These are phyloP conservation scores for Indicator indicator DNA, from an alignment of 2,113 vertebrate genomes.

Conservation along the genomic window DNA sequence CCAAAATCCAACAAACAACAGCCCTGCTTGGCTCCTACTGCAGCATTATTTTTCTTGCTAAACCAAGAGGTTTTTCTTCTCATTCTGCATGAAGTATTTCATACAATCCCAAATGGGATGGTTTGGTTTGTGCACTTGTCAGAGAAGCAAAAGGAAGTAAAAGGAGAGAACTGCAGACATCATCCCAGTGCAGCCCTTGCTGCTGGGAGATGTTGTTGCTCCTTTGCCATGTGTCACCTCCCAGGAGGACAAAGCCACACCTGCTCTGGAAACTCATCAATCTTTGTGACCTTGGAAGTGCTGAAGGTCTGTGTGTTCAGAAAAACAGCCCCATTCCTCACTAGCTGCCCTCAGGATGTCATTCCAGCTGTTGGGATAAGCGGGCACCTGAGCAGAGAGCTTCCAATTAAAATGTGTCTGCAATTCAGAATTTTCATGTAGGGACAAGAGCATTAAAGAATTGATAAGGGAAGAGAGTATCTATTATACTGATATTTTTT, in stretches of 20 bases:
- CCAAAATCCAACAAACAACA: not conserved
- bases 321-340: not conserved
- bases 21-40: not conserved
- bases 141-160: not conserved
- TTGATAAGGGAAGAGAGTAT: not conserved
- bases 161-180: not conserved
- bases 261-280: not conserved
- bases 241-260: not conserved
- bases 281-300: not conserved
- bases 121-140: not conserved
- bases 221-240: not conserved
- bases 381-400: not conserved
- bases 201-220: not conserved
- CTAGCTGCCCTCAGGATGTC: not conserved
- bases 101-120: not conserved
- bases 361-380: not conserved
- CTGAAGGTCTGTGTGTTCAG: not conserved
- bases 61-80: not conserved
- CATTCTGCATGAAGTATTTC: not conserved
- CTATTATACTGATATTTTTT: not conserved
- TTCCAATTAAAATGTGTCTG: not conserved
- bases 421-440: not conserved
- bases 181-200: not conserved
- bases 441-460: not conserved
- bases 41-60: slow-evolving; percentile 34